Evolutionary conservation across 1,140 invertebrate species (phyloP).

Genomic region (Macrobrachium rosenbergii): DNA sequence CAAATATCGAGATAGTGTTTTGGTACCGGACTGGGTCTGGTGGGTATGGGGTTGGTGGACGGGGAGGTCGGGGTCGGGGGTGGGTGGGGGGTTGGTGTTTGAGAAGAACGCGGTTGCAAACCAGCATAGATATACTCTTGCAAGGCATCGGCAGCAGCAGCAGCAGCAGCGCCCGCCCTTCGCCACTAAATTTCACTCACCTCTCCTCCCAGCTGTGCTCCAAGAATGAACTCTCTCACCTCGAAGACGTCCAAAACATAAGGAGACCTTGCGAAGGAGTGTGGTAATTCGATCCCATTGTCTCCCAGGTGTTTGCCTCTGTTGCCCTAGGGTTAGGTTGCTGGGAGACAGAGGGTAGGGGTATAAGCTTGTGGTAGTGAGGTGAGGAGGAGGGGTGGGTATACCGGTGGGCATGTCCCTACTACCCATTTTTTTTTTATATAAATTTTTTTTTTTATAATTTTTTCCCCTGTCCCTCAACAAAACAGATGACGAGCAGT

Average conservation of each 20-base stretch:
- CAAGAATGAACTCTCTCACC: slow-evolving; percentile 47
- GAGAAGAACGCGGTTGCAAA: slow-evolving; percentile 39
- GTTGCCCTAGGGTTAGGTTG: slow-evolving; percentile 30
- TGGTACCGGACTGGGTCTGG: too few relatives aligned
- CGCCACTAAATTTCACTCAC: slow-evolving; percentile 60
- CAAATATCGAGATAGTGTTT: not conserved
- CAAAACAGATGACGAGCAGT: slow-evolving; percentile 59
- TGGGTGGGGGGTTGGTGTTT: slow-evolving; percentile 34
- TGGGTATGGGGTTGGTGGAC: not conserved
- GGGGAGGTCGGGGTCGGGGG: slow-evolving; percentile 22
- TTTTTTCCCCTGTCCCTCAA: slow-evolving; percentile 1
- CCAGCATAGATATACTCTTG: slow-evolving; percentile 35
- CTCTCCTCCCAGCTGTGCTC: slow-evolving; percentile 38
- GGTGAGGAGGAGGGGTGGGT: too few relatives aligned
- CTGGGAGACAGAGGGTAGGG: too few relatives aligned
- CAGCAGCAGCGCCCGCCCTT: slow-evolving; percentile 11
- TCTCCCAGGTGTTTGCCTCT: slow-evolving; percentile 60
- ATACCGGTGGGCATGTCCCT: slow-evolving; percentile 40
- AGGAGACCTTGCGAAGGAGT: slow-evolving; percentile 55
- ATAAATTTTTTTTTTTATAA: slow-evolving; percentile 2
- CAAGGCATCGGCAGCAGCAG: slow-evolving; percentile 36
- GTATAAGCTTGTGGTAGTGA: too few relatives aligned
- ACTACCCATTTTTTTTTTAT: slow-evolving; percentile 35
- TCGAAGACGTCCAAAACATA: slow-evolving; percentile 50
- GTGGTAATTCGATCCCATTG: slow-evolving; percentile 59